phyloP scores from a whole-genome alignment of 2,888 invertebrate genomes.

The Hemithea aestivaria region DNA sequence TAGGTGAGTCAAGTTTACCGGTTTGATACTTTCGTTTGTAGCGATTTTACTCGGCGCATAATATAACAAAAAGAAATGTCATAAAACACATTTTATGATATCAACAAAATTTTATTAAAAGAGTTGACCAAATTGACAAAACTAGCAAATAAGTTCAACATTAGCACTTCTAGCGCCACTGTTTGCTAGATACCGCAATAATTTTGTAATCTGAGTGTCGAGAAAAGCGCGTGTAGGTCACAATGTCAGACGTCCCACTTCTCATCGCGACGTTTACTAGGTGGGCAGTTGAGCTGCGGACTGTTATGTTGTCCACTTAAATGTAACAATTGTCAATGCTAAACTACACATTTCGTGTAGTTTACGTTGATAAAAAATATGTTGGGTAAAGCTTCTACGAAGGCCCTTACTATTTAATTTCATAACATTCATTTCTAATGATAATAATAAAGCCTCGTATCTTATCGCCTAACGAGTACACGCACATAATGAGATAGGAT shows the following conservation, averaged over 20 bases:
- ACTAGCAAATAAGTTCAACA: conserved; percentile 3
- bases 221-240: conserved; percentile 61
- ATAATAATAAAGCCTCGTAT: too few species aligned
- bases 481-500: too few species aligned
- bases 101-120: not conserved
- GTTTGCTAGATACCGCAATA: conserved; percentile 24
- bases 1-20: conserved; percentile 46
- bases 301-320: conserved; percentile 59
- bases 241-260: conserved; percentile 69
- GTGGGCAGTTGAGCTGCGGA: conserved; percentile 52
- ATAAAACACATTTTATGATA: conserved; percentile 9
- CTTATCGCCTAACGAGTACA: too few species aligned
- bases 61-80: too few species aligned
- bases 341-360: conserved; percentile 4
- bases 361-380: too few species aligned
- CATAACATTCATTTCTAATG: too few species aligned
- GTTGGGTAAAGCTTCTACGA: too few species aligned
- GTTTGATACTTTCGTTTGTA: conserved; percentile 14
- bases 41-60: conserved; percentile 6
- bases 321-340: conserved; percentile 21
- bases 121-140: too few species aligned
- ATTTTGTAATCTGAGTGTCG: conserved; percentile 34
- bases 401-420: too few species aligned
- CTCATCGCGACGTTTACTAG: conserved; percentile 47
- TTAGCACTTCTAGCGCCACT: conserved; percentile 15